Base-by-base conservation (phyloP, 1,140 invertebrate genomes). In the Drosophila mayri region DNA sequence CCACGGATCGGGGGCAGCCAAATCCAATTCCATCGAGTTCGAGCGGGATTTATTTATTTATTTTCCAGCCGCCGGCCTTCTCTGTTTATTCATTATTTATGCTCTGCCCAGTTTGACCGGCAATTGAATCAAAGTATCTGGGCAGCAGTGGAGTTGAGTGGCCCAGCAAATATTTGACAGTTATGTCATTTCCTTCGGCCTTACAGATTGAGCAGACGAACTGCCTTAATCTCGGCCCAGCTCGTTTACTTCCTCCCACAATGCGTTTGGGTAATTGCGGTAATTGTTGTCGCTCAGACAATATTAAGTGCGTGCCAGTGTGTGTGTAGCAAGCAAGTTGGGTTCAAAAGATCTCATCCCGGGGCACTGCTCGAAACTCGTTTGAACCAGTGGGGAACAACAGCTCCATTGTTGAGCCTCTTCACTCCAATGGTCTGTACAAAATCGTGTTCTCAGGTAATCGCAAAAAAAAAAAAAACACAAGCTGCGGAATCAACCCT, bases 191-290 rank as follows among this genome's bases (percentile, higher is more conserved):
- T 66, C 65, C 73, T 68, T 71, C 76, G 63, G 46, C 41, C 14
- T 46, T 25, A 44, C 52, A 55, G 58, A 63, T 40, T 54, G 44
- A 37, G 59, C 28, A 59, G 52, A 55, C 40, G n/a, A 32, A 41
- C 71, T 35, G 78, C 77, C 60, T 74, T 67, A 81, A 81, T 82
- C 76, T 76, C 67, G 71, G 22, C 63, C 77, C 75, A 78, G 44
- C 75, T 84, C 61, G 63, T 54, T 85, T 83, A 87, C 86, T 87
- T 81, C 85, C 79, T 82, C 76, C 76, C 80, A 71, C 84, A 88
- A 83, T 66, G 74, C 64, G 47, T 65, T 64, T 43, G 66, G 59
- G 65, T 72, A 85, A 86, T 81, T 78, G 50, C 54, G 65, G 78
- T 81, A 88, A 87, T 87, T 87, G 84, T 74, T 74, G 60, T 62